phyloP scores from a whole-genome alignment of 2,888 invertebrate species.

The Yponomeuta cagnagella region DNA sequence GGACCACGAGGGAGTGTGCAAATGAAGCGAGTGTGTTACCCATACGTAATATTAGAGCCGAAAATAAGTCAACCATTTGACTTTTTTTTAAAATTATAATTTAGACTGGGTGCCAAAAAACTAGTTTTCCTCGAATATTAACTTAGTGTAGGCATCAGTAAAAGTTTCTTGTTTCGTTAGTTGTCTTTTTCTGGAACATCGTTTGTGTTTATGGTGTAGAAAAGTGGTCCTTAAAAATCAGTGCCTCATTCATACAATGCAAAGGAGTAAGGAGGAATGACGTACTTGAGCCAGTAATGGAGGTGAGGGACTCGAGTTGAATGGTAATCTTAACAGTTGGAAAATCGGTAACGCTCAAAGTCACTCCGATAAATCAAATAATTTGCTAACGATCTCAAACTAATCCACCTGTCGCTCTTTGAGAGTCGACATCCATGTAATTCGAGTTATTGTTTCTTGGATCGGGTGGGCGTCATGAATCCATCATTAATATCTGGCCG shows the following conservation, averaged over 20 bases:
- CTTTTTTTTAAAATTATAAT: too few species aligned
- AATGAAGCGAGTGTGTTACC: background rate
- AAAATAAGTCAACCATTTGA: too few species aligned
- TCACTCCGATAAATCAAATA: slow-evolving; percentile 34
- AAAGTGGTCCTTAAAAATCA: too few species aligned
- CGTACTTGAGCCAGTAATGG: background rate
- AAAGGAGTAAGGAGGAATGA: background rate
- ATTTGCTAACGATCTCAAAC: slow-evolving; percentile 24
- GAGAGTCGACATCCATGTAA: slow-evolving; percentile 13
- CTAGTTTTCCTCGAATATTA: too few species aligned
- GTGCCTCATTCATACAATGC: background rate
- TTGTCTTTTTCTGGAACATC: too few species aligned
- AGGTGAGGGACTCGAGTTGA: background rate
- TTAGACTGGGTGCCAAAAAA: too few species aligned
- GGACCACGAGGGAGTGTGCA: background rate
- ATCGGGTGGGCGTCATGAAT: slow-evolving; percentile 48
- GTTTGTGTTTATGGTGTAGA: too few species aligned
- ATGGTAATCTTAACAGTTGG: slow-evolving; percentile 23
- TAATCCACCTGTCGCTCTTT: slow-evolving; percentile 34
- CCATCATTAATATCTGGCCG: slow-evolving; percentile 64
- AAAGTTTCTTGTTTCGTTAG: too few species aligned
- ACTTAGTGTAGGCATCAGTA: too few species aligned
- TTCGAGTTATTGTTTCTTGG: slow-evolving; percentile 17
- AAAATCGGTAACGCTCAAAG: slow-evolving; percentile 24
- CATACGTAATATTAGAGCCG: background rate